phyloP scores from a whole-genome alignment of 2,113 vertebrate genomes.

The Halcyon senegalensis region DNA sequence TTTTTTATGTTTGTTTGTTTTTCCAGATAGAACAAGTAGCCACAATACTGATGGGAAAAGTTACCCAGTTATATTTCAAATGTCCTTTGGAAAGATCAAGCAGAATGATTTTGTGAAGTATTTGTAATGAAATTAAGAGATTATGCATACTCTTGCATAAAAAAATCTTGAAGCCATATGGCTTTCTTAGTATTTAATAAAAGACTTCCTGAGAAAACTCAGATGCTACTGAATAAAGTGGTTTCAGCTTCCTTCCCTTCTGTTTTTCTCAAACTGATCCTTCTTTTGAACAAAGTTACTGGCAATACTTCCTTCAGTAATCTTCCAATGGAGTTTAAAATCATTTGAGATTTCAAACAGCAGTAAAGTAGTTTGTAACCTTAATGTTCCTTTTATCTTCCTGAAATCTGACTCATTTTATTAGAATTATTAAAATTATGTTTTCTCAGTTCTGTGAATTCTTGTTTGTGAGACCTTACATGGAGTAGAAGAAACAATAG shows the following conservation, averaged over 20 bases:
- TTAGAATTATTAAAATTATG: not conserved
- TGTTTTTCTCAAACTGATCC: constrained; percentile 13
- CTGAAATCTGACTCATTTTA: not conserved
- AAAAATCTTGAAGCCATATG: constrained; percentile 23
- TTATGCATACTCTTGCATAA: not conserved
- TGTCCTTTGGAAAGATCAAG: not conserved
- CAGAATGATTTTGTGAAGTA: not conserved
- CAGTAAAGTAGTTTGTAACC: not conserved
- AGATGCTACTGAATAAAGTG: not conserved
- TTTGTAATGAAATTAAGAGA: not conserved
- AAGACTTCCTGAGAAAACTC: not conserved
- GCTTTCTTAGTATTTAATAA: constrained; percentile 18
- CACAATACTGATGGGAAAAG: not conserved
- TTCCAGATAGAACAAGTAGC: not conserved
- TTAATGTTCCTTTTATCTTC: not conserved
- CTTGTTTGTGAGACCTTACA: not conserved
- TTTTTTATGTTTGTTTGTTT: not conserved
- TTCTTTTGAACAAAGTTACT: not conserved
- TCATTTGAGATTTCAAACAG: not conserved
- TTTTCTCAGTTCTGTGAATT: not conserved
- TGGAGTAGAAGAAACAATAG: not conserved
- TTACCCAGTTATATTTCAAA: not conserved
- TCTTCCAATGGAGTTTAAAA: not conserved
- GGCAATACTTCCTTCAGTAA: not conserved
- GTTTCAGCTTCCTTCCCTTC: not conserved